Evolutionary conservation across 2,113 vertebrate species (phyloP).

Genomic region (Ceratotherium simum): DNA sequence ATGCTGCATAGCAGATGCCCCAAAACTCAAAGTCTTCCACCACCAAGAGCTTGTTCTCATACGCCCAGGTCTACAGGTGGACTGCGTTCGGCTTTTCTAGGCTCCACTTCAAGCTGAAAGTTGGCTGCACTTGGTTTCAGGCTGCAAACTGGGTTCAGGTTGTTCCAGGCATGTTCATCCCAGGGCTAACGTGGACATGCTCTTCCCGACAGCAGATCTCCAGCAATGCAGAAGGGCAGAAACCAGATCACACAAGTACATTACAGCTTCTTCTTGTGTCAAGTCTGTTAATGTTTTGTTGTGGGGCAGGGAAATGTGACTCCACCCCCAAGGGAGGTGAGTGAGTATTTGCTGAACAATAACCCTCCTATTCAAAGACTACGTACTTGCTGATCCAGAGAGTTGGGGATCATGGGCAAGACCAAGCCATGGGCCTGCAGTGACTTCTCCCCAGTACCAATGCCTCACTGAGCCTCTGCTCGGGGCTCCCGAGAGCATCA

Average conservation of each 20-base stretch:
- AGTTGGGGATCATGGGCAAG: background rate
- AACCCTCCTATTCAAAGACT: background rate
- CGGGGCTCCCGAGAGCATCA: fast-evolving
- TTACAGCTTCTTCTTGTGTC: background rate
- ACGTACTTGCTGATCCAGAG: background rate
- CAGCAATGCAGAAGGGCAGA: background rate
- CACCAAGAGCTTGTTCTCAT: background rate
- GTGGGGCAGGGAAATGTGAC: background rate
- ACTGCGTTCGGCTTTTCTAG: background rate
- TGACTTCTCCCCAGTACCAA: background rate
- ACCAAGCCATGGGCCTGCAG: background rate
- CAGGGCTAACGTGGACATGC: fast-evolving
- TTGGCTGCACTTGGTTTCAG: background rate
- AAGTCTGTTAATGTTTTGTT: background rate
- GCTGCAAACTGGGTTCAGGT: background rate
- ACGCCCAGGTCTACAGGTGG: background rate
- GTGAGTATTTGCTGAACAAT: background rate
- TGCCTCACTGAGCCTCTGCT: background rate
- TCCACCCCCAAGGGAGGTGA: too few species aligned
- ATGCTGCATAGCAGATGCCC: fast-evolving
- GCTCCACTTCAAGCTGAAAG: background rate
- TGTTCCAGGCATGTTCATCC: fast-evolving
- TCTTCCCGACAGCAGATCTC: background rate
- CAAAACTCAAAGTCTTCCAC: background rate
- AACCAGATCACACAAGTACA: background rate